Percentiles rank a stretch among this genome's conserved stretches.
phyloP scores from a whole-genome alignment of 2,797 vertebrate genomes.

The Etheostoma perlongum region DNA sequence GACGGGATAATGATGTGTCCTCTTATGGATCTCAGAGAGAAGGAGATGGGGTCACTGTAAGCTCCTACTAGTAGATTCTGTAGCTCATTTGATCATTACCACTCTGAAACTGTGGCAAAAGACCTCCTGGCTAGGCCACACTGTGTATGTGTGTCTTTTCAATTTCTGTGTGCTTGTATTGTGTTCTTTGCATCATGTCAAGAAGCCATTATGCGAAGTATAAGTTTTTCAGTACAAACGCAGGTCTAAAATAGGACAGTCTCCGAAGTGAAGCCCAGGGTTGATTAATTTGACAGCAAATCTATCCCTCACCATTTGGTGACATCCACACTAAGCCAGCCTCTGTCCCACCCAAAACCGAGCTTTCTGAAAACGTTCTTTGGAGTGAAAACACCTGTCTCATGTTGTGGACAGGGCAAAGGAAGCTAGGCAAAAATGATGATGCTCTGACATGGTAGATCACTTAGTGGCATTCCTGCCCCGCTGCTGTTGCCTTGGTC shows the following conservation, averaged over 20 bases:
- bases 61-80: constrained; percentile 2
- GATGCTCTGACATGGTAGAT: background rate
- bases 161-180: background rate
- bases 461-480: background rate
- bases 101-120: constrained; percentile 19
- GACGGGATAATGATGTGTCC: constrained; percentile 38
- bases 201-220: background rate
- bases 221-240: background rate
- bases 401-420: background rate
- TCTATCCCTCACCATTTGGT: too few relatives aligned
- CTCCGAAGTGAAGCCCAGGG: background rate
- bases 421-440: background rate
- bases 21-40: constrained; percentile 32
- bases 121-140: constrained; percentile 26
- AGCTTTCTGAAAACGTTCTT: background rate
- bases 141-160: background rate
- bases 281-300: too few relatives aligned
- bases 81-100: constrained; percentile 39
- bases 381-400: background rate
- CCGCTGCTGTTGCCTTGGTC: background rate
- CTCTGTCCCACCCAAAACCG: background rate
- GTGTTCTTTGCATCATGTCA: background rate
- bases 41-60: constrained; percentile 2
- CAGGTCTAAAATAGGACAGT: background rate
- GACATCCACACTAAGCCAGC: background rate